Conservation (phyloP, 2,888 invertebrate genomes). For the Drosophila vallismaia region DNA sequence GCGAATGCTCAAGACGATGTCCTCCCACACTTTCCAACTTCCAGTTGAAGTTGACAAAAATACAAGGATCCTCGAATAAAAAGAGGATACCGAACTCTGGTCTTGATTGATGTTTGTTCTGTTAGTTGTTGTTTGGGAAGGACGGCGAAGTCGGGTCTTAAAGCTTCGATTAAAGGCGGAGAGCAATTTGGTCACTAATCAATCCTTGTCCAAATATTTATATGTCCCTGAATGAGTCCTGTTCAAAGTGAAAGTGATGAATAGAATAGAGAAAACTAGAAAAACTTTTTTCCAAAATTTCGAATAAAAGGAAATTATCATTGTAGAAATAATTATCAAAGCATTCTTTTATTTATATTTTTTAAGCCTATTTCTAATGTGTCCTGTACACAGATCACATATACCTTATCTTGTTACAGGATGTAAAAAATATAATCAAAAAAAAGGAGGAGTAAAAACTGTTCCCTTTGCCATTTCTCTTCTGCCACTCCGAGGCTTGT, state of each 20-base stretch:
- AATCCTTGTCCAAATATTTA: constrained; percentile 75
- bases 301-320: too few species aligned
- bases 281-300: neutral
- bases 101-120: constrained; percentile 78
- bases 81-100: constrained; percentile 51
- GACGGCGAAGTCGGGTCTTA: constrained; percentile 54
- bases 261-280: constrained; percentile 2
- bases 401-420: constrained; percentile 4
- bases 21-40: constrained; percentile 20
- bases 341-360: neutral
- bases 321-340: too few species aligned
- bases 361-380: neutral
- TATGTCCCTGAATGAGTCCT: constrained; percentile 25
- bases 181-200: constrained; percentile 74
- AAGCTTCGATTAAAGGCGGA: constrained; percentile 58
- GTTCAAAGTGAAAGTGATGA: constrained; percentile 17
- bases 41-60: constrained; percentile 48
- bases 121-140: constrained; percentile 72
- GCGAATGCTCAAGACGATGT: constrained; percentile 63
- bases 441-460: constrained; percentile 8
- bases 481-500: constrained; percentile 34
- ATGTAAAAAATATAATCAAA: constrained; percentile 1
- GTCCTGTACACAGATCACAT: neutral
- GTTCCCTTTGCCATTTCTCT: constrained; percentile 28
- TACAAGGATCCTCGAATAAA: constrained; percentile 23